Percentiles rank a stretch among this genome's conserved stretches.
phyloP scores from a whole-genome alignment of 2,113 vertebrate genomes.

The Stercorarius parasiticus region DNA sequence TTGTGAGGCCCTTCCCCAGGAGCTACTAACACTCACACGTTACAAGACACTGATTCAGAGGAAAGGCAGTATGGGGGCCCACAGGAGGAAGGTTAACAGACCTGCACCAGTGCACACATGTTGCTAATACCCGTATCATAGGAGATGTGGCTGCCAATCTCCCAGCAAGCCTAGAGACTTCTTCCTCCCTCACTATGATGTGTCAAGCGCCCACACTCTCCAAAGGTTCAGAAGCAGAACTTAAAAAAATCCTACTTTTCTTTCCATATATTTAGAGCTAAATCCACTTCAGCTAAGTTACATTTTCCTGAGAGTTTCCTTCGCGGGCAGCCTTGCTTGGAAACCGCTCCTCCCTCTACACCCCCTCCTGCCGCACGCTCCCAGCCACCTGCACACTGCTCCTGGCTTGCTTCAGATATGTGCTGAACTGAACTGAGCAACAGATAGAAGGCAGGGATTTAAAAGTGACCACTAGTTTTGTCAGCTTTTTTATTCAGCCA shows the following conservation, averaged over 20 bases:
- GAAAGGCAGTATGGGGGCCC: background rate
- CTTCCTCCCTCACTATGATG: background rate
- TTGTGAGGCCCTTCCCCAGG: background rate
- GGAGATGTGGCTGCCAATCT: fast-evolving
- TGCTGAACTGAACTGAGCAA: background rate
- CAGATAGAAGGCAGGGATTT: background rate
- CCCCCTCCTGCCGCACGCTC: background rate
- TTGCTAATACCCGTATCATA: fast-evolving
- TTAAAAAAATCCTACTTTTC: background rate
- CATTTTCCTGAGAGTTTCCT: background rate
- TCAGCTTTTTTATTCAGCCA: background rate
- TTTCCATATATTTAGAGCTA: background rate
- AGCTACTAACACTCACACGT: background rate
- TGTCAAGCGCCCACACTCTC: background rate
- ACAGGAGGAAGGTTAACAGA: background rate
- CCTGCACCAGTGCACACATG: fast-evolving
- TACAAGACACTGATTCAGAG: too few species aligned
- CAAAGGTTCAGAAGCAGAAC: background rate
- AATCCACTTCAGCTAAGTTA: background rate
- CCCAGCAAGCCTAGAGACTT: background rate
- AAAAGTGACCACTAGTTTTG: background rate
- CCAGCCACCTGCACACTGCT: fast-evolving
- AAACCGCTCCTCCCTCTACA: background rate
- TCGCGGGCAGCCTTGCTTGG: background rate
- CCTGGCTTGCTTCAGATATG: fast-evolving